Conservation (phyloP, 1,140 invertebrate genomes). For the Mercenaria mercenaria region DNA sequence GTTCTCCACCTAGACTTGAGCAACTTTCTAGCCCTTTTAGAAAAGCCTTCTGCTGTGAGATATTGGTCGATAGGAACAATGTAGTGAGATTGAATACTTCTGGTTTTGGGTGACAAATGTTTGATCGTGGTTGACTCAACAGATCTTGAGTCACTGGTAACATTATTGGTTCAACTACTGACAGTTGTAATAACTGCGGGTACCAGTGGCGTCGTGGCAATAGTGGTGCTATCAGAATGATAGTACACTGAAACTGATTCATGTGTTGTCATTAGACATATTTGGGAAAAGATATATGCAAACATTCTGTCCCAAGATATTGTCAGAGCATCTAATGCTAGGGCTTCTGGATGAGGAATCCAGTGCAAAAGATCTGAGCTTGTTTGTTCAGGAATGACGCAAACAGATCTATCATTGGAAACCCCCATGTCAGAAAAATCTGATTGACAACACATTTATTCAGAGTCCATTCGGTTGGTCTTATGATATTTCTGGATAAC, state of each 20-base stretch:
- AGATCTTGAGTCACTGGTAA: slow-evolving; percentile 36
- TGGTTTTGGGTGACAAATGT: slow-evolving; percentile 48
- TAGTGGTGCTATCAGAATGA: slow-evolving; percentile 65
- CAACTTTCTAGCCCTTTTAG: slow-evolving; percentile 49
- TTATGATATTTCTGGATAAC: neutral
- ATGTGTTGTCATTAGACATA: slow-evolving; percentile 38
- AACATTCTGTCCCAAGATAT: slow-evolving; percentile 60
- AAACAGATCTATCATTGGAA: slow-evolving; percentile 63
- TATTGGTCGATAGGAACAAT: slow-evolving; percentile 48
- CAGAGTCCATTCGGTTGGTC: neutral
- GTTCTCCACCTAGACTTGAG: slow-evolving; percentile 44
- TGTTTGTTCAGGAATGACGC: slow-evolving; percentile 23
- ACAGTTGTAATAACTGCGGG: neutral
- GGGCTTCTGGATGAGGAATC: slow-evolving; percentile 43
- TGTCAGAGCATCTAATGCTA: slow-evolving; percentile 38
- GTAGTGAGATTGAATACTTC: slow-evolving; percentile 33
- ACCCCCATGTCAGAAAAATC: slow-evolving; percentile 18
- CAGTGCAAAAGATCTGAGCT: slow-evolving; percentile 38
- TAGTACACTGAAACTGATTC: slow-evolving; percentile 37
- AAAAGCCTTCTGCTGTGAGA: slow-evolving; percentile 45
- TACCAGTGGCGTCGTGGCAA: slow-evolving; percentile 37
- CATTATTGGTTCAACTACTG: no score
- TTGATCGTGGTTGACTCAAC: slow-evolving; percentile 36
- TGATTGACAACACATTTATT: neutral
- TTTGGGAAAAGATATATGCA: neutral